A percentile compares a stretch with the other conserved stretches of the same genome.
phyloP scores from a whole-genome alignment of 2,797 vertebrate species.

The Schizopygopsis pylzovi region DNA sequence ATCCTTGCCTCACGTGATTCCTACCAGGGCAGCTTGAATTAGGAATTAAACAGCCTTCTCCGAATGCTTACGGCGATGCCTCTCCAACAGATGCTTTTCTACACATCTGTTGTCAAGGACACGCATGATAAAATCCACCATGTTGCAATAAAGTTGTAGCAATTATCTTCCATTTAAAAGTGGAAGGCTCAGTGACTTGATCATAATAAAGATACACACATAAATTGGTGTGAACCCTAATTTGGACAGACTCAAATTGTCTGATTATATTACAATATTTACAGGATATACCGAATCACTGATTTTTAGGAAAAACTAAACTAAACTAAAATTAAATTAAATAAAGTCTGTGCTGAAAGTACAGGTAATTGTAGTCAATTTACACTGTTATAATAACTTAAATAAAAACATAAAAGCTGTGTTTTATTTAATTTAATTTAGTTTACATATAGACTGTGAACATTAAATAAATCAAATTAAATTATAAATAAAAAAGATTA shows the following conservation, averaged over 20 bases:
- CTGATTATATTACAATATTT: background rate
- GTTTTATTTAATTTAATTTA: background rate
- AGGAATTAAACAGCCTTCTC: conserved; percentile 55
- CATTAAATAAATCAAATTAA: background rate
- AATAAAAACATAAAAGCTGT: background rate
- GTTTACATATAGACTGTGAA: background rate
- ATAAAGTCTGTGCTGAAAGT: background rate
- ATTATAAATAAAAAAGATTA: background rate
- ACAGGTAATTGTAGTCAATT: background rate
- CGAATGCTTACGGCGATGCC: conserved; percentile 43
- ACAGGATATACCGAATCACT: background rate
- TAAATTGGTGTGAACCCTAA: background rate
- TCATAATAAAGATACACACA: background rate
- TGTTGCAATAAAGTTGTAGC: conserved; percentile 9
- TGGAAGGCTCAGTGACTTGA: background rate
- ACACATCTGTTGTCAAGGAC: conserved; percentile 53
- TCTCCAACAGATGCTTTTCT: conserved; percentile 25
- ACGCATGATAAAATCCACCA: conserved; percentile 5
- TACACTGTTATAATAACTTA: background rate
- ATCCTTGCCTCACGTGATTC: conserved; percentile 50
- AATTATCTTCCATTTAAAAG: background rate
- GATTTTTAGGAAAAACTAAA: background rate
- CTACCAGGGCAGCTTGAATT: conserved; percentile 52
- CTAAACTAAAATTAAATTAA: background rate
- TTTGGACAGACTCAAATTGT: background rate